Percentiles rank a stretch among this genome's conserved stretches.
These are phyloP conservation scores for Epinotia bilunana DNA, from an alignment of 2,888 invertebrate species.

Conservation along the genomic window DNA sequence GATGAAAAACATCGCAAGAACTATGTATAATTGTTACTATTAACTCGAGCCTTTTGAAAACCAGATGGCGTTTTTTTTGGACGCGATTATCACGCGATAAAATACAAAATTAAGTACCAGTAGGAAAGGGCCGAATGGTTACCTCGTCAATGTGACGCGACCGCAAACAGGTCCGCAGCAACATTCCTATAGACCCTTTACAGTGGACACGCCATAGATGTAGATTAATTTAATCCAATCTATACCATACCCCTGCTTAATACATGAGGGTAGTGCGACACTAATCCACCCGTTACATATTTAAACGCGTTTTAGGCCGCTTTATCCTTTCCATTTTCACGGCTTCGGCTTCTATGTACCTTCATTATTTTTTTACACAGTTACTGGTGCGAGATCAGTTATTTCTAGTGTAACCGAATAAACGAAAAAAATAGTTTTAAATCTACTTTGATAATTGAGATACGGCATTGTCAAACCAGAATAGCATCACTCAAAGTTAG, in stretches of 20 bases:
- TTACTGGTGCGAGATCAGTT: slow-evolving; percentile 13
- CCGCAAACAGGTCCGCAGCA: not conserved
- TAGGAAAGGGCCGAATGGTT: not conserved
- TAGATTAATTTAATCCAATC: slow-evolving; percentile 57
- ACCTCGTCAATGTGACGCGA: not conserved
- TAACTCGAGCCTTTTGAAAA: not conserved
- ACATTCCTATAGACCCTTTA: not conserved
- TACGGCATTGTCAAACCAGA: not conserved
- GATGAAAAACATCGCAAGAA: not conserved
- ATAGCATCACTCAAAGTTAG: not conserved
- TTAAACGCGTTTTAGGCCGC: slow-evolving; percentile 36
- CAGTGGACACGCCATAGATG: slow-evolving; percentile 46
- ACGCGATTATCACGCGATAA: not conserved
- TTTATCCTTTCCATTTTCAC: slow-evolving; percentile 19
- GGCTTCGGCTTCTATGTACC: slow-evolving; percentile 1
- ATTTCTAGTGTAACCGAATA: too few species aligned
- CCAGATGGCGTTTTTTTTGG: not conserved
- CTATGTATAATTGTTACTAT: not conserved
- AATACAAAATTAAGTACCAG: not conserved
- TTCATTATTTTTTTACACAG: slow-evolving; percentile 17
- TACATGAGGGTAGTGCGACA: slow-evolving; percentile 45
- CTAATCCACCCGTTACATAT: slow-evolving; percentile 32
- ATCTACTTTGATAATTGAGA: not conserved
- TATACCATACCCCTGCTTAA: slow-evolving; percentile 48
- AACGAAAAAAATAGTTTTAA: not conserved